Evolutionary conservation across 2,113 vertebrate genomes (phyloP).

Genomic region (Nestor notabilis): DNA sequence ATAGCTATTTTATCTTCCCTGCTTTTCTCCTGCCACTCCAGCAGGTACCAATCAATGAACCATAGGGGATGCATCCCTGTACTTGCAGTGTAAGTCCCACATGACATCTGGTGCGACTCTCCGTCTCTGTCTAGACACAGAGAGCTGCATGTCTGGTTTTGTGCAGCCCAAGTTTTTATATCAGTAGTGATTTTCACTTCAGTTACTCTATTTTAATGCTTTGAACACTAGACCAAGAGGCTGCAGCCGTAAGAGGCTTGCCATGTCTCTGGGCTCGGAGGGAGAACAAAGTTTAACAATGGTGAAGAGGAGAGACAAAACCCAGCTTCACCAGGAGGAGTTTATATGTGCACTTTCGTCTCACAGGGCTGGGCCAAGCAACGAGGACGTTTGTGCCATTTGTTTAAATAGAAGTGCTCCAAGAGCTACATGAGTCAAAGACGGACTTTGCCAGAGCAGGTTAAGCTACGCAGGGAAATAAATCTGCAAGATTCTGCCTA

Average conservation of each 20-base stretch:
- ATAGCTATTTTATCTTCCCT: background rate
- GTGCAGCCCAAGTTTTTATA: background rate
- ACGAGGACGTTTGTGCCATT: background rate
- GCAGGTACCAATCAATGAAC: background rate
- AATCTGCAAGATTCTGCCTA: background rate
- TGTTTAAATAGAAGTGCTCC: background rate
- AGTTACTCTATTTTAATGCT: background rate
- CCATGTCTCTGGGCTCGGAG: background rate
- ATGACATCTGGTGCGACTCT: fast-evolving
- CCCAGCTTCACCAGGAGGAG: background rate
- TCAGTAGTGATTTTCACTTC: background rate
- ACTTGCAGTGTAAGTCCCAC: background rate
- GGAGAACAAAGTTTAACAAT: background rate
- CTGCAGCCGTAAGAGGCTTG: background rate
- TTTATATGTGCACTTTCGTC: background rate
- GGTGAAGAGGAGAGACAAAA: background rate
- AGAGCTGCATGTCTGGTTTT: background rate
- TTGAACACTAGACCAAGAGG: background rate
- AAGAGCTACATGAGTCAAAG: background rate
- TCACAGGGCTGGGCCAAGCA: background rate
- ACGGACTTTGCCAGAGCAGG: background rate
- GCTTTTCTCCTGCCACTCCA: background rate
- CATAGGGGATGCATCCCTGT: background rate
- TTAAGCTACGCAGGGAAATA: background rate
- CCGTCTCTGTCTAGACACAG: fast-evolving